These are phyloP conservation scores for Philereme vetulata DNA, from an alignment of 2,888 invertebrate species.

Conservation along the genomic window DNA sequence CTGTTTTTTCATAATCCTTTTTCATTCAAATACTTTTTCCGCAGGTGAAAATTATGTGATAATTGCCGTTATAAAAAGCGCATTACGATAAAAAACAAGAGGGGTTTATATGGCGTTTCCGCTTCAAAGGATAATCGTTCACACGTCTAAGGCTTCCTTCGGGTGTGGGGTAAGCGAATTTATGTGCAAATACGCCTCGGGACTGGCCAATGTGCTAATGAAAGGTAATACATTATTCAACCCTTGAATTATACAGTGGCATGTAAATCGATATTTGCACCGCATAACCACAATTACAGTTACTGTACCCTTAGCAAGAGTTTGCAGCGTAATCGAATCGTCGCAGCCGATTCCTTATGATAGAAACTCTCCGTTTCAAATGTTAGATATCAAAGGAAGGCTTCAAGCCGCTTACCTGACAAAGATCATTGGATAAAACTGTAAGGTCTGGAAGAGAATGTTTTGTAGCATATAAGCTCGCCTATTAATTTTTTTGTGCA, in stretches of 20 bases:
- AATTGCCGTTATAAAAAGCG: constrained; percentile 38
- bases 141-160: constrained; percentile 71
- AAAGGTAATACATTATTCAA: constrained; percentile 83
- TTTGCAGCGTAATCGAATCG: constrained; percentile 5
- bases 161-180: constrained; percentile 77
- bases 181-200: constrained; percentile 81
- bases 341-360: background rate
- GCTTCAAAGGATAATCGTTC: constrained; percentile 72
- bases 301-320: constrained; percentile 32
- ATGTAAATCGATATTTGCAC: constrained; percentile 83
- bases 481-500: too few species aligned
- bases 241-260: constrained; percentile 82
- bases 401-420: too few species aligned
- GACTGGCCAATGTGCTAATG: constrained; percentile 82
- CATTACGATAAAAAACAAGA: constrained; percentile 55
- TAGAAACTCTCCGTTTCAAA: background rate
- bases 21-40: constrained; percentile 1
- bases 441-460: too few species aligned
- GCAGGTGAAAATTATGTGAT: constrained; percentile 34
- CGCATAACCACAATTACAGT: constrained; percentile 75
- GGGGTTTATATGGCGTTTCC: constrained; percentile 53
- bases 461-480: too few species aligned
- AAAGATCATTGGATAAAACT: too few species aligned
- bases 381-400: constrained; percentile 8
- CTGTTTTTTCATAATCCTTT: background rate